Base-by-base conservation (phyloP, 2,113 vertebrate species). In the Heptranchias perlo region DNA sequence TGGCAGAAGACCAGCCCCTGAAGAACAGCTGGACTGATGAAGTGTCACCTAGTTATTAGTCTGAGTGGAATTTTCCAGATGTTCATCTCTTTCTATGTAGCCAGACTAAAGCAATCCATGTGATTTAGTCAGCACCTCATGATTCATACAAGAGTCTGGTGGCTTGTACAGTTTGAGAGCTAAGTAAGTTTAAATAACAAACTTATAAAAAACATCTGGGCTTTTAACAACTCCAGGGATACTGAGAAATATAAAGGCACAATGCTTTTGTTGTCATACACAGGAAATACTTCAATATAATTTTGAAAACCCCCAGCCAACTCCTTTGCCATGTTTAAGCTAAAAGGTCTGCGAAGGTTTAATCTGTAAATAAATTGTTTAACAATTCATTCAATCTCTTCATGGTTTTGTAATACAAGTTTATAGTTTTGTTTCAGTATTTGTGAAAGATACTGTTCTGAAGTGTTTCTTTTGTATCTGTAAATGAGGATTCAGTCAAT, bases 31-130 rank as follows among this genome's bases (percentile, higher is more conserved):
- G 65, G 52, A 49, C 23, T 95, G 39, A 95, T 95, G 94, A 73
- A 95, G 65, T 95, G 94, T 69, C 94, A 52, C 64, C 44, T 7
- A 16, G 64, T 28, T 73, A 95, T 69, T 69, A 73, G 23, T 25
- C 94, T 69, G 94, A 58, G 49, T 95, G 44, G 65, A 95, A 73
- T 52, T 47, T 95, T 95, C 89, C 89, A 93, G 89, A 93, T 95
- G 94, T n/a, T 73, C 44, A 47, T 52, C 64, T 35, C 65, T 28
- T n/a, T 91, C 64, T 73, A 1, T 95, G 39, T 31, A 4, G 65
- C 65, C 62, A 69, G 44, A 35, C 65, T 73, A 65, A 49, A 95
- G 65, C 65, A 95, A 52, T 2, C 87, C 64, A 69, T 69, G 64
- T 13, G 44, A 95, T 49, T 69, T 69, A 35, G 62, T 95, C 65